Base-by-base conservation (phyloP, 2,888 invertebrate species). In the Apeira syringaria region DNA sequence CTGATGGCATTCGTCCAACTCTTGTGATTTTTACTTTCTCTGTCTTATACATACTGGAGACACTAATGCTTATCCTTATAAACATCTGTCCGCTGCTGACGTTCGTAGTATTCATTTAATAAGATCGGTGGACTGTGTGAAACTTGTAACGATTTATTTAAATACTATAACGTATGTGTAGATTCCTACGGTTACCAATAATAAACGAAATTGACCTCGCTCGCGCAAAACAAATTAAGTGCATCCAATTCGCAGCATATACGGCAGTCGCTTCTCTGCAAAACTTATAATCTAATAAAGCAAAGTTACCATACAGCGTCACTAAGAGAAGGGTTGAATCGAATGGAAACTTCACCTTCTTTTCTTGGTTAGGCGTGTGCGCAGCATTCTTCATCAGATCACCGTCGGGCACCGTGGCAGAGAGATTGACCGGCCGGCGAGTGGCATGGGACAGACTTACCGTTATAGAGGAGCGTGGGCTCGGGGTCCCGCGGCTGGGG, bases 381-480 rank as follows among this genome's bases (percentile, higher is more conserved):
- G 39, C 36, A 17, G 8, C 13, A 30, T 15, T 13, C 7, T 6
- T 37, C 29, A 13, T 13, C 28, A 49, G 50, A 44, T 57, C 92
- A 2, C 7, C 7, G 20, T 86, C 58, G 92, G 91, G 59, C 91
- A 92, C 62, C 91, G 70, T 91, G 90, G 48, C 61, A 77, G 90
- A 24, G 52, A 42, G 56, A 56, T 56, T 45, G 38, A 39, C n/a
- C 28, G 36, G 48, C 39, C 40, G 15, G 22, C 18, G 18, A 7
- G 8, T 11, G 22, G 11, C 12, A 10, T 10, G 31, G 20, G 7
- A 2, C 15, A 17, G 34, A 48, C 93, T 92, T 79, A 95, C 95
- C 94, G 84, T 94, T 95, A 80, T 95, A 95, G 67, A 94, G 92
- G 75, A 94, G 92, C 68, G 94, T 94, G 66, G 94, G 94, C 75